phyloP scores from a whole-genome alignment of 1,140 invertebrate species.

The Euborellia annulipes region DNA sequence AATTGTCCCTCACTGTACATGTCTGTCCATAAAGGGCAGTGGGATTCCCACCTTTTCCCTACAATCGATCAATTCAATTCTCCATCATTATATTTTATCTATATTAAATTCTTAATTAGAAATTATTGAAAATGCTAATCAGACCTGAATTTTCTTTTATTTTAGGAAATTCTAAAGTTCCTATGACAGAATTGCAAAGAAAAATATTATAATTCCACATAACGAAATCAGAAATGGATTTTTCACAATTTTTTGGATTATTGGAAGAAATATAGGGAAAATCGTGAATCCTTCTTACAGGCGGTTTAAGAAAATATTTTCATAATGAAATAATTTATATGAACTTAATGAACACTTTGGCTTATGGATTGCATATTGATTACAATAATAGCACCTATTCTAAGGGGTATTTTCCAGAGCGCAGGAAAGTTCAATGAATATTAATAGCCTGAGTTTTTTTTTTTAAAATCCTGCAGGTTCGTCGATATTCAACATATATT shows the following conservation, averaged over 20 bases:
- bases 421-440: background rate
- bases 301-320: slow-evolving; percentile 29
- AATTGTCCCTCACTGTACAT: too few relatives aligned
- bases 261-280: slow-evolving; percentile 36
- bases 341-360: slow-evolving; percentile 7
- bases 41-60: too few relatives aligned
- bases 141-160: slow-evolving; percentile 15
- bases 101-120: too few relatives aligned
- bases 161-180: slow-evolving; percentile 39
- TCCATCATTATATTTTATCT: too few relatives aligned
- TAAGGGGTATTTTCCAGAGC: background rate
- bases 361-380: background rate
- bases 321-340: background rate
- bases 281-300: slow-evolving; percentile 28
- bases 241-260: slow-evolving; percentile 53
- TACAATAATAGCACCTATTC: background rate
- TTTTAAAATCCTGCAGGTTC: too few relatives aligned
- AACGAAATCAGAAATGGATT: slow-evolving; percentile 43
- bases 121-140: too few relatives aligned
- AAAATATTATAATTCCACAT: slow-evolving; percentile 58
- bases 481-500: too few relatives aligned
- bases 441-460: background rate
- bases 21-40: too few relatives aligned
- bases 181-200: slow-evolving; percentile 63
- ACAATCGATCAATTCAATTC: too few relatives aligned